A percentile compares a stretch with the other conserved stretches of the same genome.
These are phyloP conservation scores for Campoletis raptor DNA, from an alignment of 2,888 invertebrate species.

Conservation along the genomic window DNA sequence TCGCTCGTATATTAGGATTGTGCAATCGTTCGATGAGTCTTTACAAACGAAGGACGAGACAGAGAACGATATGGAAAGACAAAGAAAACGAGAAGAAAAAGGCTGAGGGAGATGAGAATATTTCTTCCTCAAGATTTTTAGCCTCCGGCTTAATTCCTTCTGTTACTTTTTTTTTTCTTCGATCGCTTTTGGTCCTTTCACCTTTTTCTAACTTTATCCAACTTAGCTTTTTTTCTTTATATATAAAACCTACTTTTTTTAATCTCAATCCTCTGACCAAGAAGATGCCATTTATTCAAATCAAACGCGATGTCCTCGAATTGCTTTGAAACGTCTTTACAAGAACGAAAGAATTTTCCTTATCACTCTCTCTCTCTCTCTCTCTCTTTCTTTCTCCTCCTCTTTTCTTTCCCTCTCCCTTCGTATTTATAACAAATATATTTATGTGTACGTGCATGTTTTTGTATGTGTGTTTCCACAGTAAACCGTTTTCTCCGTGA, in stretches of 20 bases:
- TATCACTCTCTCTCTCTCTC: constrained; percentile 25
- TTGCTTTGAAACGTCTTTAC: constrained; percentile 70
- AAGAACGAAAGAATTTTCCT: constrained; percentile 44
- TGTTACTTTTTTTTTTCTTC: constrained; percentile 28
- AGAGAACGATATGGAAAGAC: not conserved
- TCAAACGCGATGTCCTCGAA: constrained; percentile 72
- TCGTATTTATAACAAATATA: not conserved
- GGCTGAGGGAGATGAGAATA: not conserved
- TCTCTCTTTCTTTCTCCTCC: constrained; percentile 27
- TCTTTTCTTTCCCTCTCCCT: not conserved
- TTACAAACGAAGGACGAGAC: not conserved
- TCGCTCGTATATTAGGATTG: constrained; percentile 14
- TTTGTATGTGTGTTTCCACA: not conserved
- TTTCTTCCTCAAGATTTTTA: constrained; percentile 9
- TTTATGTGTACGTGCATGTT: not conserved
- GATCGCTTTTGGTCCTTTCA: constrained; percentile 37
- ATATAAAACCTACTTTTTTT: not conserved
- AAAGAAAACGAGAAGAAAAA: not conserved
- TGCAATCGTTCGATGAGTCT: constrained; percentile 18
- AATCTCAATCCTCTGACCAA: constrained; percentile 35
- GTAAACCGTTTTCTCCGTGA: constrained; percentile 37
- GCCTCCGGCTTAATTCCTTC: constrained; percentile 31
- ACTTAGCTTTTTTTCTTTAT: not conserved
- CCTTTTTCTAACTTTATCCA: not conserved
- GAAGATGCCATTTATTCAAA: constrained; percentile 79